Conservation (phyloP, 2,797 vertebrate species). For the Sebastes kiyomatsui region DNA sequence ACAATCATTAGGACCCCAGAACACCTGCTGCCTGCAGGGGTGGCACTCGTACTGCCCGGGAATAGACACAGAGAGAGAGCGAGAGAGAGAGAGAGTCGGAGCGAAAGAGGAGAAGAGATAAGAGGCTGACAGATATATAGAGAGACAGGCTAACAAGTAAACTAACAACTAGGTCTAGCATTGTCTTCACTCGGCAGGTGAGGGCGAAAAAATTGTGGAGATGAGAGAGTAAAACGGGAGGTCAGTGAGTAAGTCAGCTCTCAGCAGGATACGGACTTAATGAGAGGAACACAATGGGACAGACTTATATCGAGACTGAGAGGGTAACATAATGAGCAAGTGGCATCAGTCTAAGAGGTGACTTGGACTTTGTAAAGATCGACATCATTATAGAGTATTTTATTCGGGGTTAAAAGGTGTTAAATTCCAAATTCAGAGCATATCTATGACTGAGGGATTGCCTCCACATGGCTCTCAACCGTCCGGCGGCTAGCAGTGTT, state of each 20-base stretch:
- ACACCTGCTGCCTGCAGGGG: conserved; percentile 63
- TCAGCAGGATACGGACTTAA: conserved; percentile 61
- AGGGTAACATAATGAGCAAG: conserved; percentile 48
- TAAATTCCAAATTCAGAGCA: no score
- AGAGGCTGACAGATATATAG: conserved; percentile 17
- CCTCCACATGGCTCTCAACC: neutral
- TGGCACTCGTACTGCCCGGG: conserved; percentile 37
- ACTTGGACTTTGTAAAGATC: conserved; percentile 8
- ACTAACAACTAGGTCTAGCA: conserved; percentile 17
- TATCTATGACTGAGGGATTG: no score
- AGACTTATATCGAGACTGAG: conserved; percentile 28
- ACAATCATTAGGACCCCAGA: conserved; percentile 61
- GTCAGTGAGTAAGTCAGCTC: conserved; percentile 26
- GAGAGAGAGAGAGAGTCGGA: neutral
- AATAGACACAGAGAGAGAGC: conserved; percentile 15
- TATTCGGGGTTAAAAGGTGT: neutral
- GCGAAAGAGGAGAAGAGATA: conserved; percentile 16
- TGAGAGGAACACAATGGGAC: conserved; percentile 48
- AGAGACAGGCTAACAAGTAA: conserved; percentile 23
- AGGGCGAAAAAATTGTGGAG: neutral
- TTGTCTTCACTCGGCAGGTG: conserved; percentile 11
- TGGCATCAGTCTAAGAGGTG: conserved; percentile 17
- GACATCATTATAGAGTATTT: conserved; percentile 11
- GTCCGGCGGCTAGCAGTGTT: neutral
- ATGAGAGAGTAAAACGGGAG: conserved; percentile 17